These are phyloP conservation scores for Smithornis capensis DNA, from an alignment of 2,113 vertebrate species.

Conservation along the genomic window DNA sequence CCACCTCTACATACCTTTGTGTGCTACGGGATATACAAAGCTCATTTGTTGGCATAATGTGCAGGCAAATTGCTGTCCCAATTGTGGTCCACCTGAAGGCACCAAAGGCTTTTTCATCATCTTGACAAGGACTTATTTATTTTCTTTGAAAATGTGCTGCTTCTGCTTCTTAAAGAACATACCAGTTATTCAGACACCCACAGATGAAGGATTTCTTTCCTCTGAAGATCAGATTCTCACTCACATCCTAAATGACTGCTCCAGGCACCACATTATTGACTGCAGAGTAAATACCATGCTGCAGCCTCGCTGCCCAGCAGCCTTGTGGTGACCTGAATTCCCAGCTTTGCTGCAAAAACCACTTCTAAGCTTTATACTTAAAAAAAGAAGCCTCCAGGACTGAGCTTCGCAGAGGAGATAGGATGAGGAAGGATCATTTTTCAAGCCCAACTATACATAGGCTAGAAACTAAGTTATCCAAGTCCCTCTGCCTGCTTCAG, in stretches of 20 bases:
- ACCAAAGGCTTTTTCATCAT: neutral
- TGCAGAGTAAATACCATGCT: neutral
- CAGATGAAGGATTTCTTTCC: neutral
- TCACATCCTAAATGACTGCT: neutral
- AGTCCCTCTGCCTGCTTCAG: neutral
- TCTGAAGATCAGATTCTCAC: neutral
- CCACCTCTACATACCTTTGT: neutral
- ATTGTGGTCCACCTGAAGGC: neutral
- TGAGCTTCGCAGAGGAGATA: neutral
- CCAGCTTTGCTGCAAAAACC: neutral
- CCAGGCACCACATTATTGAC: neutral
- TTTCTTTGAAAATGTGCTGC: neutral
- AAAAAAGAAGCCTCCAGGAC: neutral
- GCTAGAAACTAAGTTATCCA: neutral
- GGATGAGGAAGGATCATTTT: neutral
- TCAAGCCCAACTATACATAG: neutral
- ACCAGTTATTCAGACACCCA: neutral
- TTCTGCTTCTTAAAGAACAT: neutral
- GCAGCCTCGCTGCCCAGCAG: fast-evolving
- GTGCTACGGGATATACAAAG: neutral
- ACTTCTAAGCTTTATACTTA: neutral
- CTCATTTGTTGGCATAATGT: neutral
- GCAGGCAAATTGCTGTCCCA: neutral
- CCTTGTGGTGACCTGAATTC: neutral
- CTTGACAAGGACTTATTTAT: neutral